Base-by-base conservation (phyloP, 1,140 invertebrate genomes). In the Antheraea mylitta region DNA sequence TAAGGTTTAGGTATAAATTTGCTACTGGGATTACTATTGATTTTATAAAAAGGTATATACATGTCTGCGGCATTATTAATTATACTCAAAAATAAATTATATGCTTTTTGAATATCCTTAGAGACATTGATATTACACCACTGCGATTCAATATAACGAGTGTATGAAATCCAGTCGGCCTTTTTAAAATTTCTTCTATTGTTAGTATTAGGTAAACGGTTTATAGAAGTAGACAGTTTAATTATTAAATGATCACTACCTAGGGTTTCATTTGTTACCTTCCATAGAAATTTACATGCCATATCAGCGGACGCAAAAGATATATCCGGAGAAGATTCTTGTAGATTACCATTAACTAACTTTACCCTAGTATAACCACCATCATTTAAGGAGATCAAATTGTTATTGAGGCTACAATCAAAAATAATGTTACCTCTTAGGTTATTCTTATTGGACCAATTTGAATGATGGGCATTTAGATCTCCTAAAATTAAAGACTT, bases 201-300 rank as follows among this genome's bases (percentile, higher is more conserved):
- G 18, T 65, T n/a, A 42, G 11, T 58, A 11, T 53, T 69, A 18
- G 11, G 10, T 19, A 16, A 13, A 48, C 13, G 60, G 18, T 64
- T 10, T 4, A 62, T 11, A 30, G 10, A 48, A 36, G 36, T 8
- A 16, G 18, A 18, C 30, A 66, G 64, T 66, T 75, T 74, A 64
- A n/a, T n/a, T 37, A 76, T 70, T 3, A 73, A 36, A 38, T 79
- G 75, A 58, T 79, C 77, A 66, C 75, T 79, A 10, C 77, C 73
- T 19, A 79, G 36, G n/a, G 38, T 68, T 69, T 80, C 70, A 61
- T 73, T 74, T 2, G 10, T 13, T 22, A 69, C 63, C 0, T 64
- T 16, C 78, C 76, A 80, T 11, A 64, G 22, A 64, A 71, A 73
- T 30, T 70, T 19, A 38, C 68, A 37, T 6, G 74, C 65, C 48